Conservation (phyloP, 37 sponge, comb jelly and placozoan species). For the Halichondria panicea region DNA sequence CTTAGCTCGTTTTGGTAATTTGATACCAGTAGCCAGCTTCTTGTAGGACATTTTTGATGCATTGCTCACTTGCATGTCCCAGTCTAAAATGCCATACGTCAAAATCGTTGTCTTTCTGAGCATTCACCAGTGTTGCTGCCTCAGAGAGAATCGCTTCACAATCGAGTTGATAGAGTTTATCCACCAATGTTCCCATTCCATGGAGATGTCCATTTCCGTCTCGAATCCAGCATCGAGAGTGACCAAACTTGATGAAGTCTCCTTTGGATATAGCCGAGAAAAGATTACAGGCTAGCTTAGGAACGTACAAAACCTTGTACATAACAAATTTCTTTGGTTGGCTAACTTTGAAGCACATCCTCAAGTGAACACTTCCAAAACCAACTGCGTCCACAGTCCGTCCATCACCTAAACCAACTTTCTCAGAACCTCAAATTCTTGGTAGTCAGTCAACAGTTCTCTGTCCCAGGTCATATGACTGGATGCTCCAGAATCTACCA, state of each 20-base stretch:
- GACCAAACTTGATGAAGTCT: constrained; percentile 38
- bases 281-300: constrained; percentile 48
- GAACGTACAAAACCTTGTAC: constrained; percentile 40
- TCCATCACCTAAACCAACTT: too few relatives aligned
- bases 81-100: constrained; percentile 59
- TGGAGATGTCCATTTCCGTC: constrained; percentile 18
- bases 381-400: too few relatives aligned
- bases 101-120: neutral
- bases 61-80: constrained; percentile 43
- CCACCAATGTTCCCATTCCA: constrained; percentile 41
- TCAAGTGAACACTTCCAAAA: too few relatives aligned
- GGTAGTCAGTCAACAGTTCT: too few relatives aligned
- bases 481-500: too few relatives aligned
- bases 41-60: neutral
- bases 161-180: constrained; percentile 49
- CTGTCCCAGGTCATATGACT: too few relatives aligned
- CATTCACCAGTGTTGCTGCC: neutral
- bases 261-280: constrained; percentile 31
- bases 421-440: too few relatives aligned
- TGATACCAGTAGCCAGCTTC: constrained; percentile 17
- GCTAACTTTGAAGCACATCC: too few relatives aligned
- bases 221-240: constrained; percentile 47
- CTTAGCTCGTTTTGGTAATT: constrained; percentile 4
- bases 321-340: too few relatives aligned
- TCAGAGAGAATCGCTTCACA: constrained; percentile 26